phyloP scores from a whole-genome alignment of 2,113 vertebrate genomes.

The Pluvianellus socialis region DNA sequence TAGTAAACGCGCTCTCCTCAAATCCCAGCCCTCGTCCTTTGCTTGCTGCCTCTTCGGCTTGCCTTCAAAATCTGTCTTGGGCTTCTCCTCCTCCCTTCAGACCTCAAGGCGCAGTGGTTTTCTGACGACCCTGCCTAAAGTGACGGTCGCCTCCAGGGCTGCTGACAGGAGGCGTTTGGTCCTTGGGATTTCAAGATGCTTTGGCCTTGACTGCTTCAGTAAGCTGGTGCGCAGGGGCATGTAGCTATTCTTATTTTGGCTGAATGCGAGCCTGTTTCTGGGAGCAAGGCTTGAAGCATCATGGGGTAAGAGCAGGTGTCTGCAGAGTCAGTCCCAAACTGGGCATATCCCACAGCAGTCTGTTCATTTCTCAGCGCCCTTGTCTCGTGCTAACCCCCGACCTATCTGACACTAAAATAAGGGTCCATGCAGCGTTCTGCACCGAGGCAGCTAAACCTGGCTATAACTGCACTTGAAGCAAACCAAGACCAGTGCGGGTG shows the following conservation, averaged over 20 bases:
- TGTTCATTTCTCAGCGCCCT: neutral
- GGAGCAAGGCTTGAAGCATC: neutral
- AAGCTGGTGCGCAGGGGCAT: neutral
- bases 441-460: neutral
- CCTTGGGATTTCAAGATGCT: neutral
- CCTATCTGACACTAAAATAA: neutral
- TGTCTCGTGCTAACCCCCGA: neutral
- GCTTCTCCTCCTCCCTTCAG: neutral
- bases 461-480: neutral
- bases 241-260: neutral
- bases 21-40: slow-evolving; percentile 12
- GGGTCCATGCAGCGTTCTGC: neutral
- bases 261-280: neutral
- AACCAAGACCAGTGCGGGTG: accelerated
- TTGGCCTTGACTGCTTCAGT: neutral
- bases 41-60: slow-evolving; percentile 15
- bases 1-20: neutral
- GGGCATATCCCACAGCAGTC: neutral
- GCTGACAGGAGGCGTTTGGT: slow-evolving; percentile 38
- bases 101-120: neutral
- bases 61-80: neutral
- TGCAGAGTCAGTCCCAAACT: neutral
- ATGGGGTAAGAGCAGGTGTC: neutral
- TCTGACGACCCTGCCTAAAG: neutral
- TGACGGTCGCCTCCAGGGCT: neutral